Evolutionary conservation across 2,113 vertebrate genomes (phyloP), one percentile per base, ranked within the genome.

Genomic region (Syrrhaptes paradoxus): DNA sequence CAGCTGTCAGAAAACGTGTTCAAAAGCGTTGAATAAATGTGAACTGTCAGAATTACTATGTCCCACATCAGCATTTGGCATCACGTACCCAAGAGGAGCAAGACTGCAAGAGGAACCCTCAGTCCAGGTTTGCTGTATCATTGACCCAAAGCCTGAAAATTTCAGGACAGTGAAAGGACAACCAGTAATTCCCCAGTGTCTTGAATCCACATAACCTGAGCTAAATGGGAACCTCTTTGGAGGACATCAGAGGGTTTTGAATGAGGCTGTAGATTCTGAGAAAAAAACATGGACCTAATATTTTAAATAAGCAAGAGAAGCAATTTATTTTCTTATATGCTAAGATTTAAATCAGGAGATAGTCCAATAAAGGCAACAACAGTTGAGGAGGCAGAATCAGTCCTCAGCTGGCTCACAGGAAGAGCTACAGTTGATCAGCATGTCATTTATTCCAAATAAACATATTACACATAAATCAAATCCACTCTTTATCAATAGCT

Each of bases 401-500:
- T 61, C 74, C 59, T 85, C 43, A 90, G 51, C 26, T 67, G 78
- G 51, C 61, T 82, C 51, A 79, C 29, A 54, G 28, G 15, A 89
- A 52, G 15, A 73, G 45, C 55, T 84, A 38, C 7, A 55, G 80
- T 82, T 92, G 92, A 96, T 72, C 59, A 94, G 34, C 58, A 72
- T 58, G 54, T 78, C 4, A 81, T 96, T 96, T 89, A 92, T 95
- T 96, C 59, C 88, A 89, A 95, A 96, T 66, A 95, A 97, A 96
- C 63, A 63, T 77, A 87, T 36, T 82, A 90, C 31, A 94, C 52
- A 96, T 85, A 96, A 95, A 95, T 96, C 70, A 95, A 97, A 96
- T 89, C 59, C 76, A 17, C 18, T 94, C 84, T 89, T 94, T 96
- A 96, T 96, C 94, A 96, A 95, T 96, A 97, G 93, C 94, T 95